Evolutionary conservation across 2,888 invertebrate genomes (phyloP).

Genomic region (Tipula lateralis): DNA sequence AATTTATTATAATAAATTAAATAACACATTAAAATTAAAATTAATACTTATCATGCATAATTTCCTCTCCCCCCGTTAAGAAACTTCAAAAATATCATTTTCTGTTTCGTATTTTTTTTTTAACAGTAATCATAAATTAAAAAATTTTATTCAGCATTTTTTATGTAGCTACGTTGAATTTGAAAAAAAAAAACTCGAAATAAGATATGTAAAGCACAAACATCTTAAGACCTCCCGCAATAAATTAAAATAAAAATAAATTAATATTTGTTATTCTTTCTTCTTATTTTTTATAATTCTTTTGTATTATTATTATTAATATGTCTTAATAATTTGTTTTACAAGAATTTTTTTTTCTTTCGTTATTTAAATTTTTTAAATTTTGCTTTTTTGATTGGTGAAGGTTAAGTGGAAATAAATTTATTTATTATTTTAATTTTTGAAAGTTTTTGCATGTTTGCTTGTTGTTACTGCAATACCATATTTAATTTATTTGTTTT

Average conservation of each 20-base stretch:
- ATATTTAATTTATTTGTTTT: not conserved
- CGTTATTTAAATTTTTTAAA: not conserved
- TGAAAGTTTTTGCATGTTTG: not conserved
- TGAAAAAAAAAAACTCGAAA: not conserved
- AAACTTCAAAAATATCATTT: constrained; percentile 1
- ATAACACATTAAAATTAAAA: not conserved
- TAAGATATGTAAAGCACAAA: constrained; percentile 19
- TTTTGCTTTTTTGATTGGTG: not conserved
- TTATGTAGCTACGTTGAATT: not conserved
- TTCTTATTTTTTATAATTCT: not conserved
- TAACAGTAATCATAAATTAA: not conserved
- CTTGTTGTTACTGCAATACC: not conserved
- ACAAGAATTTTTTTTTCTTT: not conserved
- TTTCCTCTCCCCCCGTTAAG: not conserved
- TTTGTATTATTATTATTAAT: not conserved
- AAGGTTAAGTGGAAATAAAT: not conserved
- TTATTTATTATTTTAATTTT: not conserved
- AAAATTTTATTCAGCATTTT: not conserved
- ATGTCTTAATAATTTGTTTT: constrained; percentile 19
- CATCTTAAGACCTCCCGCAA: constrained; percentile 24
- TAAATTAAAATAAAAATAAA: not conserved
- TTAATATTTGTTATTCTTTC: constrained; percentile 11
- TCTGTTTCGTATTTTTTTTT: not conserved
- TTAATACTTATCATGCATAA: not conserved
- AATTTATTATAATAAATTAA: not conserved